Evolutionary conservation across 2,888 invertebrate genomes (phyloP).

Genomic region (Hecatera dysodea): DNA sequence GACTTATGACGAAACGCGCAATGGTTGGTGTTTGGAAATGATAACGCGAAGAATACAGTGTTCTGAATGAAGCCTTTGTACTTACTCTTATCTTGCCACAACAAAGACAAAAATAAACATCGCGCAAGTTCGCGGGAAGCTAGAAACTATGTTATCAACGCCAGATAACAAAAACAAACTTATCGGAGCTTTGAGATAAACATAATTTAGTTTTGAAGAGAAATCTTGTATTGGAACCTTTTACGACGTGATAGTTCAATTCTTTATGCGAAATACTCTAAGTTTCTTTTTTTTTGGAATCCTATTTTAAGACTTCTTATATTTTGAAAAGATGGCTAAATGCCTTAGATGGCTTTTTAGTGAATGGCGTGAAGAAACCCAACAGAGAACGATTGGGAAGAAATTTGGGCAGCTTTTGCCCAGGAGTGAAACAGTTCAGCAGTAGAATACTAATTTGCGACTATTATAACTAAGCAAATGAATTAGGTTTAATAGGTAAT

Average conservation of each 20-base stretch:
- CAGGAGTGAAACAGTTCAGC: no score
- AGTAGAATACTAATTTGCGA: no score
- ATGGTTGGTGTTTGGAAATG: constrained; percentile 4
- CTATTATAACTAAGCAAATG: no score
- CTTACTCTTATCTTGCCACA: constrained; percentile 55
- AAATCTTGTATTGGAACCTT: constrained; percentile 46
- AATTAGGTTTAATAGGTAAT: no score
- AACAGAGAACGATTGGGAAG: no score
- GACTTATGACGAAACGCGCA: constrained; percentile 4
- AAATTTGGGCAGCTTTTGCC: no score
- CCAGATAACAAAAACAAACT: constrained; percentile 64
- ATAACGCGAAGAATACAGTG: background rate
- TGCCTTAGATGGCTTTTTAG: no score
- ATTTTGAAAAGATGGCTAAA: no score
- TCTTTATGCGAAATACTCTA: background rate
- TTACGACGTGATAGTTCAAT: constrained; percentile 28
- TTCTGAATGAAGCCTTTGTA: constrained; percentile 40
- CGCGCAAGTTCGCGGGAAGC: constrained; percentile 53
- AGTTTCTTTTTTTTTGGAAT: background rate
- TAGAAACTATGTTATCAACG: constrained; percentile 64
- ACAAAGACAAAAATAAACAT: constrained; percentile 67
- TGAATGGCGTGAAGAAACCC: no score
- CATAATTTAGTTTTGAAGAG: constrained; percentile 46
- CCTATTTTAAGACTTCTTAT: background rate
- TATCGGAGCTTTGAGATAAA: constrained; percentile 56